Percentiles rank a stretch among this genome's conserved stretches.
Conservation (phyloP, 2,888 invertebrate genomes). For the Cephus sareptanus region DNA sequence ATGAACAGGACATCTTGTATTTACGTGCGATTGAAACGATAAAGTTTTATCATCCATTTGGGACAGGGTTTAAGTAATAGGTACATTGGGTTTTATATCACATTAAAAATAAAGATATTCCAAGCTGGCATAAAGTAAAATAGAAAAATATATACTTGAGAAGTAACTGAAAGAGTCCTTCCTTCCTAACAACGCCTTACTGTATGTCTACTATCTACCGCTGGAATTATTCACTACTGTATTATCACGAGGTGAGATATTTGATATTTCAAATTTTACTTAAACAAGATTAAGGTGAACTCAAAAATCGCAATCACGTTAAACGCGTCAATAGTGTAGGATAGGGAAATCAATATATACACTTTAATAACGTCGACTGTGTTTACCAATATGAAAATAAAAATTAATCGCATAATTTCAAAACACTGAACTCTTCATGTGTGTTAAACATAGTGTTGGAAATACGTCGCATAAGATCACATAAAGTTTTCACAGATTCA, state of each 20-base stretch:
- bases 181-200: slow-evolving; percentile 33
- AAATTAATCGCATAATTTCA: not conserved
- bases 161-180: slow-evolving; percentile 32
- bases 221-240: slow-evolving; percentile 9
- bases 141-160: slow-evolving; percentile 22
- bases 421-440: not conserved
- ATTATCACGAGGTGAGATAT: slow-evolving; percentile 7
- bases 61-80: not conserved
- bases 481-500: not conserved
- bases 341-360: not conserved
- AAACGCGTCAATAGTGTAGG: not conserved
- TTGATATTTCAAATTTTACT: slow-evolving; percentile 7
- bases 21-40: not conserved
- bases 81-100: slow-evolving; percentile 2
- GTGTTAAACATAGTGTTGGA: not conserved
- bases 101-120: slow-evolving; percentile 2
- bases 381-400: not conserved
- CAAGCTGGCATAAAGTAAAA: slow-evolving; percentile 5
- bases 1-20: not conserved
- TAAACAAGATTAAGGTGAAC: not conserved
- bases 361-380: not conserved
- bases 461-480: not conserved
- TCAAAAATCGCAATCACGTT: not conserved
- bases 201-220: slow-evolving; percentile 13
- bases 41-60: not conserved